Evolutionary conservation across 2,888 invertebrate species (phyloP), one percentile per base, ranked within the genome.

Genomic region (Beris morrisii): DNA sequence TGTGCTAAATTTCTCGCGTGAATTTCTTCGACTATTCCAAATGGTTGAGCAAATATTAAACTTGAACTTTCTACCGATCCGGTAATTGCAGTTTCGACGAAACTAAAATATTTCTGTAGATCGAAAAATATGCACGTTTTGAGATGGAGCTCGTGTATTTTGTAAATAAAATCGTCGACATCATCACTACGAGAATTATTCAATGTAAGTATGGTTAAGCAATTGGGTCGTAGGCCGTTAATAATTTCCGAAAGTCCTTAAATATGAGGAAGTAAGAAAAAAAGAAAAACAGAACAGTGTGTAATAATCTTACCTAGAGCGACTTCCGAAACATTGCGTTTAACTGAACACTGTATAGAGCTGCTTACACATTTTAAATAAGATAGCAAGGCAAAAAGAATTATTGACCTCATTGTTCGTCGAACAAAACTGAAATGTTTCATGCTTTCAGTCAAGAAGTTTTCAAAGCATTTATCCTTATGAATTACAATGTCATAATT

Each of bases 31-130:
- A 74, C 71, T 4, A 80, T 68, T 53, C 75, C 73, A 44, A 72
- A 70, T 1, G 81, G 81, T 32, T 76, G 72, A 9, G 73, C 70
- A 69, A 81, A 77, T 67, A 81, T 77, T 54, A 81, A 70, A 69
- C 75, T 80, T n/a, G 76, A 75, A 70, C 76, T 78, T 68, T 79
- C 79, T 59, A 77, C 75, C 48, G 79, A 76, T 30, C 75, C 75
- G 53, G 71, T 70, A 32, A 80, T 73, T 68, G 72, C 76, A 3
- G 73, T 68, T 53, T 78, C 78, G 43, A 81, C 75, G 61, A 77
- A 77, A 38, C 73, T 66, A 52, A 79, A 77, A 73, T 78, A 81
- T 28, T 74, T 67, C 52, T 75, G 75, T 4, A 73, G 64, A 65
- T 79, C 74, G 64, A 76, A 75, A 66, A 78, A 81, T 15, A 81